Evolutionary conservation across 2,113 vertebrate species (phyloP).

Genomic region (Eubucco bourcierii): DNA sequence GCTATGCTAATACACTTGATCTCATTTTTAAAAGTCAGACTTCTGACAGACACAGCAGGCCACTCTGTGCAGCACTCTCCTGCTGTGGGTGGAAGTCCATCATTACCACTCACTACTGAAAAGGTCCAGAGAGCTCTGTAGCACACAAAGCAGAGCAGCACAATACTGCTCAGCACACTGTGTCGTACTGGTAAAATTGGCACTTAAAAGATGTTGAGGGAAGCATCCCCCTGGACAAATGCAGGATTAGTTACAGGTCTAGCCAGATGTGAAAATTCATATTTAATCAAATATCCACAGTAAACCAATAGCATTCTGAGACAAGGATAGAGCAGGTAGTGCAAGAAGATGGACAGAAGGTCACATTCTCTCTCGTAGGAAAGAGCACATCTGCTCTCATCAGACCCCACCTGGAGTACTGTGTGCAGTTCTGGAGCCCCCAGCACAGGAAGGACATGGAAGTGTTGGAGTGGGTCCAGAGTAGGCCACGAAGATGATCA

Average conservation of each 20-base stretch:
- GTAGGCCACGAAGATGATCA: too few relatives aligned
- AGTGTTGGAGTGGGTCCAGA: too few relatives aligned
- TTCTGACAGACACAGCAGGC: neutral
- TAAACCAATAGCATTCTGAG: neutral
- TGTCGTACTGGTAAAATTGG: neutral
- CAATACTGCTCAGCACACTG: fast-evolving
- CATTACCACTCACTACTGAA: neutral
- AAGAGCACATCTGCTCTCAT: too few relatives aligned
- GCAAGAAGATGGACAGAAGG: neutral
- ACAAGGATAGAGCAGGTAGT: neutral
- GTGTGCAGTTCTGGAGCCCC: too few relatives aligned
- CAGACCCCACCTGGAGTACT: too few relatives aligned
- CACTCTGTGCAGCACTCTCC: neutral
- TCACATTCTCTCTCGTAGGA: too few relatives aligned
- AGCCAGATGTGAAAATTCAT: neutral
- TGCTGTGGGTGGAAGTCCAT: neutral
- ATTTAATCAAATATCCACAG: neutral
- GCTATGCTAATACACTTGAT: constrained; percentile 25
- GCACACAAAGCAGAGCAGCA: fast-evolving
- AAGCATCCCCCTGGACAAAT: neutral
- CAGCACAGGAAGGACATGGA: too few relatives aligned
- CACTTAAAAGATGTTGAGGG: neutral
- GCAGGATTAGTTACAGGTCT: neutral
- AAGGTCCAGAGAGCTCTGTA: fast-evolving
- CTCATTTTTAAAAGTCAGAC: neutral